These are phyloP conservation scores for Chauna torquata DNA, from an alignment of 2,113 vertebrate genomes.

Conservation along the genomic window DNA sequence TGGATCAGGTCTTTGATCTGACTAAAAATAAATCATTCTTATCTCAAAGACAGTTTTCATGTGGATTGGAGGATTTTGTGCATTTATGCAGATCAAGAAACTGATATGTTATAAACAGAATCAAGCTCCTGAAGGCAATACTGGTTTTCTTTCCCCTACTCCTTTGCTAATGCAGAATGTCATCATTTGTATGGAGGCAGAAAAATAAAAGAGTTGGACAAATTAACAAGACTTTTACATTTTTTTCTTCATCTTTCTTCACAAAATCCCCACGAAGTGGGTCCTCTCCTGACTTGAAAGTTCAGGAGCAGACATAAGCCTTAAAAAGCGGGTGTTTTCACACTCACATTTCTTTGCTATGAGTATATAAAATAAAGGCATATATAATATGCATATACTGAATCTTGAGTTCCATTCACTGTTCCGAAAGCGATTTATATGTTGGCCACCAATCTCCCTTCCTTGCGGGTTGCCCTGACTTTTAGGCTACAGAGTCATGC, in stretches of 20 bases:
- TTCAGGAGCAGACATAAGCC: not conserved
- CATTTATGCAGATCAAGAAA: not conserved
- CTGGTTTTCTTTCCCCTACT: fast-evolving
- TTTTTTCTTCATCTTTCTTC: not conserved
- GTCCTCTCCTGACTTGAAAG: not conserved
- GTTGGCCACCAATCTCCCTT: not conserved
- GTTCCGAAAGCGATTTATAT: not conserved
- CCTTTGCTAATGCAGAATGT: not conserved
- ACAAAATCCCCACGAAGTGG: not conserved
- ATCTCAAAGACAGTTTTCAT: not conserved
- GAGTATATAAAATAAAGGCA: not conserved
- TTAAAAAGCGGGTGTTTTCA: not conserved
- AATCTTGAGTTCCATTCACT: not conserved
- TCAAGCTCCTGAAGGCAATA: not conserved
- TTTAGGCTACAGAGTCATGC: not conserved
- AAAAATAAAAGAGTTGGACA: not conserved
- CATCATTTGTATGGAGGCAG: not conserved
- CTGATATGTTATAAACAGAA: not conserved
- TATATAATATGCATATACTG: not conserved
- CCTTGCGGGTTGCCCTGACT: not conserved
- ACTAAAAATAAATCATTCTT: not conserved
- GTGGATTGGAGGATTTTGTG: not conserved
- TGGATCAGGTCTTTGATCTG: not conserved
- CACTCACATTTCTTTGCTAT: not conserved
- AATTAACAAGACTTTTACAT: not conserved